phyloP scores from a whole-genome alignment of 2,797 vertebrate species.

The Coendou prehensilis region DNA sequence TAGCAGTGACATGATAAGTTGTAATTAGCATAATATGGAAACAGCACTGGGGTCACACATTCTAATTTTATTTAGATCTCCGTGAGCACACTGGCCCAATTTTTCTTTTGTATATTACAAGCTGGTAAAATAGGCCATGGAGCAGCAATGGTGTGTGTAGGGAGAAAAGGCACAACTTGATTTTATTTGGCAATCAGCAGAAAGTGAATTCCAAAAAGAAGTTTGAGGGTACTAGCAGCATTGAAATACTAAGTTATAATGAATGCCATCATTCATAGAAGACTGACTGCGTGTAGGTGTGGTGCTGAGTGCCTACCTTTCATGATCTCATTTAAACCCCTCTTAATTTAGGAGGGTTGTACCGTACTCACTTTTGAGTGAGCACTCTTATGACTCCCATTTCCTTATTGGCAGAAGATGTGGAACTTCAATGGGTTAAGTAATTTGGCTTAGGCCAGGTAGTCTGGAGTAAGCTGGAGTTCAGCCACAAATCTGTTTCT shows the following conservation, averaged over 20 bases:
- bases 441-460: neutral
- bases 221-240: neutral
- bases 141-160: neutral
- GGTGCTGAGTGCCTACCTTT: neutral
- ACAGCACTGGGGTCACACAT: neutral
- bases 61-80: conserved; percentile 22
- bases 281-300: neutral
- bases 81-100: neutral
- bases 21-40: neutral
- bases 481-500: conserved; percentile 27
- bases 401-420: neutral
- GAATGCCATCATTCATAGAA: neutral
- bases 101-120: neutral
- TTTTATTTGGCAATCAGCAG: neutral
- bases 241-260: conserved; percentile 8
- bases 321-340: neutral
- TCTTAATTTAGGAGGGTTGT: neutral
- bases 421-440: neutral
- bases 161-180: conserved; percentile 5
- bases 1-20: neutral
- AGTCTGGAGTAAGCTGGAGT: neutral
- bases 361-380: neutral
- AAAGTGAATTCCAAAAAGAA: neutral
- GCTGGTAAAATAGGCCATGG: neutral
- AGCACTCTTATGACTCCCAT: neutral